Conservation (phyloP, 37 sponge, comb jelly and placozoan species). For the Spongia lamella region DNA sequence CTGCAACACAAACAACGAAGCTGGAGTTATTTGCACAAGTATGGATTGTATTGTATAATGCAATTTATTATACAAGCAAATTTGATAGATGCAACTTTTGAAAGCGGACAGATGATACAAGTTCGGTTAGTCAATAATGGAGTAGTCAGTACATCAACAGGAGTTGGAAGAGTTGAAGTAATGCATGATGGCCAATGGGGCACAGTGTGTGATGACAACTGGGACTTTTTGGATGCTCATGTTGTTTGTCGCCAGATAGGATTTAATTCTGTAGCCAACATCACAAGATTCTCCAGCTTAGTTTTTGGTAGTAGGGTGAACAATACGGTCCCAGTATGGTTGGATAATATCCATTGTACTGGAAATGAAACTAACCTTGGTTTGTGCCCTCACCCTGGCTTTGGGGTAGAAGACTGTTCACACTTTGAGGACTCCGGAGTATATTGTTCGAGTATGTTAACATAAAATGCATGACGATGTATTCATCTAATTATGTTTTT, state of each 20-base stretch:
- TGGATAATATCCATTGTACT: conserved; percentile 11
- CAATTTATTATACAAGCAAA: background rate
- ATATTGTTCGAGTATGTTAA: background rate
- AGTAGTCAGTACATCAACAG: background rate
- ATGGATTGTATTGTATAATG: background rate
- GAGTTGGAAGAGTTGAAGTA: conserved; percentile 9
- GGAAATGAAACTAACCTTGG: conserved; percentile 17
- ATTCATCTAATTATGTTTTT: too few species aligned
- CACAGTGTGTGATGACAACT: conserved; percentile 9
- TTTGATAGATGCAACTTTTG: background rate
- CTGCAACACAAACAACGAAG: conserved; percentile 10
- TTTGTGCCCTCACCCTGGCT: background rate
- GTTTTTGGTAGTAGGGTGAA: background rate
- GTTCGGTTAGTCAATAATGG: too few species aligned
- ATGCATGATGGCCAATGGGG: conserved; percentile 22
- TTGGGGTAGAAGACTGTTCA: conserved; percentile 4
- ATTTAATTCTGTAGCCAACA: background rate
- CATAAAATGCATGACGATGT: too few species aligned
- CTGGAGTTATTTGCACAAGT: conserved; percentile 24
- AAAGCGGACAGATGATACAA: background rate
- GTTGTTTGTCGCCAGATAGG: conserved; percentile 21
- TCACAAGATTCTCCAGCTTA: background rate
- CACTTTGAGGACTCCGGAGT: conserved; percentile 29
- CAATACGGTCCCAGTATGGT: conserved; percentile 16
- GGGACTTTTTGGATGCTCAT: conserved; percentile 2